Conservation (phyloP, 2,113 vertebrate species). For the Sprattus sprattus region DNA sequence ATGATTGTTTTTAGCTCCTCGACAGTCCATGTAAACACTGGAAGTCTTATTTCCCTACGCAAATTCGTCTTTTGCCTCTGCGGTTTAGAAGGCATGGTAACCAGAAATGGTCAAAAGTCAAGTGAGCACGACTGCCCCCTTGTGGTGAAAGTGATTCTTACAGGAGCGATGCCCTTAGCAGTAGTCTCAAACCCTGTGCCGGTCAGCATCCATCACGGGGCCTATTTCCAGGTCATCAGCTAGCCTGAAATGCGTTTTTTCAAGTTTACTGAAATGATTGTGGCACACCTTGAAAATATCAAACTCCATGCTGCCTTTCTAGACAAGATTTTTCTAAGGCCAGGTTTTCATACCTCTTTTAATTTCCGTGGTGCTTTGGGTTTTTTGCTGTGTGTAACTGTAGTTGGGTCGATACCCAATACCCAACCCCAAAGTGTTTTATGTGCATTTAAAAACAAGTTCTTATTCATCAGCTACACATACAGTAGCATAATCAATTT, state of each 20-base stretch:
- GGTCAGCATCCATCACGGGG: neutral
- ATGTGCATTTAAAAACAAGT: neutral
- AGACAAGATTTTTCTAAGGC: neutral
- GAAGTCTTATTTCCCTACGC: neutral
- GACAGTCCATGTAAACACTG: too few species aligned
- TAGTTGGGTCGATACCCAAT: neutral
- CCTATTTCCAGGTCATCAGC: slow-evolving; percentile 1
- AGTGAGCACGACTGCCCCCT: neutral
- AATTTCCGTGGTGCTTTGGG: neutral
- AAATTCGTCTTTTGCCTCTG: neutral
- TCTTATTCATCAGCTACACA: neutral
- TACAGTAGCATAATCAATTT: too few species aligned
- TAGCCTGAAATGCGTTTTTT: neutral
- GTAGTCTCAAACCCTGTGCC: neutral
- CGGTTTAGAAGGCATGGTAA: neutral
- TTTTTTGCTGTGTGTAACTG: neutral
- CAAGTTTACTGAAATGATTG: neutral
- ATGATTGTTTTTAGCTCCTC: neutral
- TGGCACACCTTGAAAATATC: slow-evolving; percentile 3
- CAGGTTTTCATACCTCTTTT: neutral
- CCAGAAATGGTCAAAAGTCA: neutral
- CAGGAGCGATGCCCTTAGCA: neutral
- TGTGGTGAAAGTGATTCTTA: neutral
- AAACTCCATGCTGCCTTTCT: neutral
- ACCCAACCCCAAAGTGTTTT: neutral